A percentile compares a stretch with the other conserved stretches of the same genome.
These are phyloP conservation scores for Drosophila atroscutellata DNA, from an alignment of 2,888 invertebrate species.

Conservation along the genomic window DNA sequence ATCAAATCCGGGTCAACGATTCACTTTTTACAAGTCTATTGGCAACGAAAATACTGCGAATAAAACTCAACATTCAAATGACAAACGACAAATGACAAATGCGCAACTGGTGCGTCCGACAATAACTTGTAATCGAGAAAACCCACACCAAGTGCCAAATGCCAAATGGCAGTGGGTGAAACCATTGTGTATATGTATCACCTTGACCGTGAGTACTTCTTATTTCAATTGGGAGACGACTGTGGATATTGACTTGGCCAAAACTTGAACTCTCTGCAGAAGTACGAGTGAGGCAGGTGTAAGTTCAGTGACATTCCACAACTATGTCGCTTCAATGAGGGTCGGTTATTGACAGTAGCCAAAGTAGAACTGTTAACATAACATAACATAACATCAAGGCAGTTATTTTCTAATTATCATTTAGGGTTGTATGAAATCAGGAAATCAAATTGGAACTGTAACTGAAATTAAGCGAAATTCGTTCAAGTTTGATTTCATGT, in stretches of 20 bases:
- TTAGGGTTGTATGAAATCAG: neutral
- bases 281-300: constrained; percentile 5
- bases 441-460: neutral
- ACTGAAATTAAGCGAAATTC: neutral
- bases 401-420: neutral
- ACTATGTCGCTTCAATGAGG: neutral
- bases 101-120: constrained; percentile 20
- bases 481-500: neutral
- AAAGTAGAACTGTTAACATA: neutral
- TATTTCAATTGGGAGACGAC: neutral
- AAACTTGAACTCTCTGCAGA: constrained; percentile 17
- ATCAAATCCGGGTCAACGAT: constrained; percentile 27
- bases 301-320: constrained; percentile 7
- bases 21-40: constrained; percentile 3
- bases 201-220: constrained; percentile 56
- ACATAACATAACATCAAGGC: neutral
- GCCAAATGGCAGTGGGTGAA: constrained; percentile 21
- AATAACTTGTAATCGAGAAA: constrained; percentile 20
- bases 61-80: neutral
- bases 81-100: constrained; percentile 4
- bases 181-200: constrained; percentile 21
- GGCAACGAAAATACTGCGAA: constrained; percentile 14
- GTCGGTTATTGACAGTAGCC: neutral
- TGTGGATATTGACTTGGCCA: constrained; percentile 11
- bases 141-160: constrained; percentile 37